Conservation (phyloP, 2,797 vertebrate species). For the Oreonectes daqikongensis region DNA sequence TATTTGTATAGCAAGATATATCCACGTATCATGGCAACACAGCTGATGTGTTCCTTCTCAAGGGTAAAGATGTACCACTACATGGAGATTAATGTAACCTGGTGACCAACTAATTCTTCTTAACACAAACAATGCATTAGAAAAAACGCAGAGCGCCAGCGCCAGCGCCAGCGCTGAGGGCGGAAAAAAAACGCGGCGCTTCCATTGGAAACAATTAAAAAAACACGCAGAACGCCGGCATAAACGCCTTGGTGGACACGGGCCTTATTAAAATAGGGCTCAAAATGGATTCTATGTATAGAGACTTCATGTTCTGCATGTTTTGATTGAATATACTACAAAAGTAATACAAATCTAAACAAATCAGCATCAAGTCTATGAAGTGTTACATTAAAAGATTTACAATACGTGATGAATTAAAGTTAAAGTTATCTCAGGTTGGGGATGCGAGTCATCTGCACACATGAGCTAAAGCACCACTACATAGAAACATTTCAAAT, state of each 20-base stretch:
- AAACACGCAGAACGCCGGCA: too few species aligned
- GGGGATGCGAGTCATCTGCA: not conserved
- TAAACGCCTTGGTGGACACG: too few species aligned
- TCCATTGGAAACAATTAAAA: too few species aligned
- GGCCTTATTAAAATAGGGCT: not conserved
- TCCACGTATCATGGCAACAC: conserved; percentile 31
- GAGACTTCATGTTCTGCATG: not conserved
- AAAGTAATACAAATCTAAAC: not conserved
- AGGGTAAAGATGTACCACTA: conserved; percentile 28
- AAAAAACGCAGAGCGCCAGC: too few species aligned
- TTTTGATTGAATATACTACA: not conserved
- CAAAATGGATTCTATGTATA: not conserved
- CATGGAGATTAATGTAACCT: conserved; percentile 30
- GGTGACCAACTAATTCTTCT: conserved; percentile 30
- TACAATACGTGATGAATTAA: not conserved
- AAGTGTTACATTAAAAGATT: not conserved
- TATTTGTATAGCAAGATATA: conserved; percentile 30
- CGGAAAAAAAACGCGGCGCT: too few species aligned
- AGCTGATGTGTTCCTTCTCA: conserved; percentile 22
- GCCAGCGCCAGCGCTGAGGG: too few species aligned
- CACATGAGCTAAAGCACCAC: not conserved
- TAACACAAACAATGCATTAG: conserved; percentile 26
- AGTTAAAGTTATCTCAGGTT: not conserved
- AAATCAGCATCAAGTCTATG: too few species aligned
- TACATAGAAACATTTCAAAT: too few species aligned